Conservation (phyloP, 2,797 vertebrate genomes). For the Aldrovandia affinis region DNA sequence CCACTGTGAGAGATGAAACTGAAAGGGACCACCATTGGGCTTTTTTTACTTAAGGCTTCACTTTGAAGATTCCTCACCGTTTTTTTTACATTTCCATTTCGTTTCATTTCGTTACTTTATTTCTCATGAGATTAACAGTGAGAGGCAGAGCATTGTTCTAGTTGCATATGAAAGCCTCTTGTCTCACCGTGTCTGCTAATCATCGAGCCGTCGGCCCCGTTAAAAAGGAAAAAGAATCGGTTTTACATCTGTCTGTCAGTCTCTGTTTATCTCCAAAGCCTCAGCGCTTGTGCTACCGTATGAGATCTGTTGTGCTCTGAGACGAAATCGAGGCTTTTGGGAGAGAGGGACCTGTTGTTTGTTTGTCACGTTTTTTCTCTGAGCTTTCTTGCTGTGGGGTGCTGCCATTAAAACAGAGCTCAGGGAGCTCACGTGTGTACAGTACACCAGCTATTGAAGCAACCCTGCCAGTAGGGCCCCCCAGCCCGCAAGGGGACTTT, state of each 20-base stretch:
- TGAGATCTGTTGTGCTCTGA: too few species aligned
- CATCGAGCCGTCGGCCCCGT: not conserved
- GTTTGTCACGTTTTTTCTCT: too few species aligned
- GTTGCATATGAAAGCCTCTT: conserved; percentile 42
- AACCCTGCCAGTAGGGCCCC: conserved; percentile 46
- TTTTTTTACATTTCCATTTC: conserved; percentile 17
- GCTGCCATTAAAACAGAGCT: not conserved
- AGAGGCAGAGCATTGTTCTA: not conserved
- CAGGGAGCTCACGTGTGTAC: not conserved
- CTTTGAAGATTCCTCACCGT: conserved; percentile 43
- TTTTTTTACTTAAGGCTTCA: conserved; percentile 45
- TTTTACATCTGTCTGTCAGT: not conserved
- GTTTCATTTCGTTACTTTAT: conserved; percentile 38
- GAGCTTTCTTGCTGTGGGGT: not conserved
- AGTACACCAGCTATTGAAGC: conserved; percentile 39
- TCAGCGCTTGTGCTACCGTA: too few species aligned
- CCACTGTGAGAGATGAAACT: conserved; percentile 42
- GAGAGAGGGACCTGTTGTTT: too few species aligned
- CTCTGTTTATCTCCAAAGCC: too few species aligned
- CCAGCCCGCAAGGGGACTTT: conserved; percentile 39
- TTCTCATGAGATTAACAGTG: conserved; percentile 45
- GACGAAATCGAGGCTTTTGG: too few species aligned
- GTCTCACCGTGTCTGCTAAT: not conserved
- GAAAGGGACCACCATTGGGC: conserved; percentile 43
- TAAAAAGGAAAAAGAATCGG: not conserved